Evolutionary conservation across 2,888 invertebrate species (phyloP).

Genomic region (Torymus tubicola): DNA sequence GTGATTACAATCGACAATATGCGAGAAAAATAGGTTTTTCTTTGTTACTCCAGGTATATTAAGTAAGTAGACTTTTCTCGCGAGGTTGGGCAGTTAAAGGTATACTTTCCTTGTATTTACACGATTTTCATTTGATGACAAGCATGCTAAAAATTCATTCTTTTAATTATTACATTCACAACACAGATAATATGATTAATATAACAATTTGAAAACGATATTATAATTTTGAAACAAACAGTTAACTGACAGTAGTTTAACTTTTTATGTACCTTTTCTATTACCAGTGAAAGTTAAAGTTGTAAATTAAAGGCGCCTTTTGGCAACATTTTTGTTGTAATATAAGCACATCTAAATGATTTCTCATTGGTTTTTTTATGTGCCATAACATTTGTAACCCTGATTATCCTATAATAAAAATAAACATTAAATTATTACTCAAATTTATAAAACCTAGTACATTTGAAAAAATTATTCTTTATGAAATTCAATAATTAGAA

Average conservation of each 20-base stretch:
- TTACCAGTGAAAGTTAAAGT: too few relatives aligned
- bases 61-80: constrained; percentile 40
- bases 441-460: not conserved
- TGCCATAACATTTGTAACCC: not conserved
- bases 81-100: constrained; percentile 23
- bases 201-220: not conserved
- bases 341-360: too few relatives aligned
- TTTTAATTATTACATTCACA: not conserved
- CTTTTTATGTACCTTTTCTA: too few relatives aligned
- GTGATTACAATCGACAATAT: constrained; percentile 56
- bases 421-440: constrained; percentile 11
- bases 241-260: too few relatives aligned
- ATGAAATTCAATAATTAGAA: too few relatives aligned
- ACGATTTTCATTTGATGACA: constrained; percentile 11
- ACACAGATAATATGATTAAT: not conserved
- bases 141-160: not conserved
- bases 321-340: too few relatives aligned
- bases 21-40: constrained; percentile 64
- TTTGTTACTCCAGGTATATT: constrained; percentile 62
- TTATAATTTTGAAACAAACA: not conserved
- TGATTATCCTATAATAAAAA: constrained; percentile 11
- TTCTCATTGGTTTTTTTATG: not conserved
- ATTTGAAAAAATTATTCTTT: too few relatives aligned
- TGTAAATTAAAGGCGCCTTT: too few relatives aligned
- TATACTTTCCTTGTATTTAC: constrained; percentile 27